Conservation (phyloP, 2,888 invertebrate species). For the Tanaodytes sp. region DNA sequence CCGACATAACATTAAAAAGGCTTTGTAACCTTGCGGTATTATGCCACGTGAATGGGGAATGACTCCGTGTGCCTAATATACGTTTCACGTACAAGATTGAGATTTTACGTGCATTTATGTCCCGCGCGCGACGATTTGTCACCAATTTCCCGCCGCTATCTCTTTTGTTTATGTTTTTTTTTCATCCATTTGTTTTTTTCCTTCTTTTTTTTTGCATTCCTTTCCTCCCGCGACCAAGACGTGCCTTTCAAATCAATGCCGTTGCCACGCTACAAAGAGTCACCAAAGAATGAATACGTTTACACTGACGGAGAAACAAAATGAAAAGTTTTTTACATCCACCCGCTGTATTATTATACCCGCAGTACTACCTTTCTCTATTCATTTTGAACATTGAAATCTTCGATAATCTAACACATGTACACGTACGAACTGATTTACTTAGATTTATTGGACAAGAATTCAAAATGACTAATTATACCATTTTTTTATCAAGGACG, state of each 20-base stretch:
- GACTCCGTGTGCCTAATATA: slow-evolving; percentile 45
- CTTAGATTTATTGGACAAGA: no score
- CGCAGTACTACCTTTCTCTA: no score
- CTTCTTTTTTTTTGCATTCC: background rate
- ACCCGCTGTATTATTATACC: no score
- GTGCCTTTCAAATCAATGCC: slow-evolving; percentile 7
- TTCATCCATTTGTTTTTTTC: background rate
- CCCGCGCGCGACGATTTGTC: slow-evolving; percentile 39
- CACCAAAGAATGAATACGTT: no score
- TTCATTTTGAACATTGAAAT: no score
- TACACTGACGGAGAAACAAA: no score
- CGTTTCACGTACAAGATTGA: slow-evolving; percentile 38
- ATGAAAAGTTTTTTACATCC: no score
- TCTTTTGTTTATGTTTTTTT: background rate
- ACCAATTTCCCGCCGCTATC: slow-evolving; percentile 29
- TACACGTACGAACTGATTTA: no score
- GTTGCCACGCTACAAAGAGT: background rate
- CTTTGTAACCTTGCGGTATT: slow-evolving; percentile 46
- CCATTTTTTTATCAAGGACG: no score
- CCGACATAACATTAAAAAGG: slow-evolving; percentile 40
- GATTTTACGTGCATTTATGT: slow-evolving; percentile 42
- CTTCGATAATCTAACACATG: no score
- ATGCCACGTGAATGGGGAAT: slow-evolving; percentile 40
- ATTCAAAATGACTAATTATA: no score
- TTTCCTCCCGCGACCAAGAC: background rate